Evolutionary conservation across 2,113 vertebrate genomes (phyloP), one percentile per base, ranked within the genome.

Genomic region (Jaculus jaculus): DNA sequence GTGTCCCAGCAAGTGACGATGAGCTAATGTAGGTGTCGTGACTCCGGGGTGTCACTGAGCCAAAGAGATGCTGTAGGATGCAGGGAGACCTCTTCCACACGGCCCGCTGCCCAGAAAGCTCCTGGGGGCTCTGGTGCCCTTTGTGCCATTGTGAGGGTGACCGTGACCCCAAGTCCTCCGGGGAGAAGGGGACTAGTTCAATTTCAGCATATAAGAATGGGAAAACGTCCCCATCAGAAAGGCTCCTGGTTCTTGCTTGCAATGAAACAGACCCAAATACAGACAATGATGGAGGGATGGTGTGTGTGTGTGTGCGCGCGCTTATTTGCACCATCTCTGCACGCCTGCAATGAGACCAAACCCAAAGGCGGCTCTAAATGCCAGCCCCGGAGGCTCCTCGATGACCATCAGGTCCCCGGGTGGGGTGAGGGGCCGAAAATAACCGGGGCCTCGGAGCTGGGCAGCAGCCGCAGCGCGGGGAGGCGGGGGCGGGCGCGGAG

Each of bases 1-100:
- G 77, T 65, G 92, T 96, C 94, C 93, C 94, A 96, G 96, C 95
- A 96, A 96, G 94, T 96, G 97, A 95, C 92, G 93, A 79, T 68
- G 83, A 73, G 89, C 89, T 84, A 47, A 16, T 47, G 93, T n/a
- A 81, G 34, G 51, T 32, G 34, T 42, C 24, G 94, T 69, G 87
- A 78, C 85, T 93, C 88, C n/a, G 4, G 13, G 77, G 81, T 68
- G 74, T 82, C 91, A 30, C 60, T 54, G 71, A 30, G 61, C 34
- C 75, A 18, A 4, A 47, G 85, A 89, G 89, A 81, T 72, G 95
- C 91, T 42, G 78, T 37, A 17, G 47, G 68, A 66, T 77, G 11
- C 61, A n/a, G 2, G 34, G 63, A 15, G 77, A 42, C 68, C 47
- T 65, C 72, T 65, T 11, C 18, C 30, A 10, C 58, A 2, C 6